Percentiles rank a stretch among this genome's conserved stretches.
These are phyloP conservation scores for Noctua fimbriata DNA, from an alignment of 2,888 invertebrate species.

Conservation along the genomic window DNA sequence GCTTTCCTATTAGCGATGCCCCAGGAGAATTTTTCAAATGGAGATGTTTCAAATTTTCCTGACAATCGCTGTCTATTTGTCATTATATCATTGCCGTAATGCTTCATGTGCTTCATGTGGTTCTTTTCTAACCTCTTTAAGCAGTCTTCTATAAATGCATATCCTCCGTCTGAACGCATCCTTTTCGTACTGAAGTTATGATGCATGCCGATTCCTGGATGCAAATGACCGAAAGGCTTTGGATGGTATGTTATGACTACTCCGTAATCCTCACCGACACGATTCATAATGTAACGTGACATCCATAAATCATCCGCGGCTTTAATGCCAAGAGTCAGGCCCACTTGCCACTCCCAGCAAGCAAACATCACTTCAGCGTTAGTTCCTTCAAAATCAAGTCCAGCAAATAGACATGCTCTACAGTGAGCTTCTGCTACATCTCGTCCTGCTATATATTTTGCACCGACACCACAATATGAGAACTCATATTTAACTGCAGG, in stretches of 20 bases:
- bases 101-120: constrained; percentile 97
- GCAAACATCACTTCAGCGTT: constrained; percentile 99
- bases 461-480: constrained; percentile 98
- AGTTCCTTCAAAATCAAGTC: constrained; percentile 97
- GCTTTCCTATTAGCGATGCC: constrained; percentile 98
- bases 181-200: constrained; percentile 96
- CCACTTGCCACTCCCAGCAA: constrained; percentile 97
- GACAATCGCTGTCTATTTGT: constrained; percentile 98
- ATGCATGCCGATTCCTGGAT: constrained; percentile 96
- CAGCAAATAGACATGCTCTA: constrained; percentile 96
- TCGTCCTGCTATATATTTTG: constrained; percentile 97
- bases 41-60: constrained; percentile 98
- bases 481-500: constrained; percentile 96
- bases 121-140: constrained; percentile 96
- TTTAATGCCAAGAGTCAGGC: constrained; percentile 96
- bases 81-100: constrained; percentile 97
- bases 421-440: constrained; percentile 97
- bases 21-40: constrained; percentile 97
- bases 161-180: constrained; percentile 96
- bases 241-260: constrained; percentile 92
- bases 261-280: constrained; percentile 97
- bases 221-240: constrained; percentile 95
- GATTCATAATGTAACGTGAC: constrained; percentile 94
- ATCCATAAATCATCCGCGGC: constrained; percentile 97
- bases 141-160: constrained; percentile 94